phyloP scores from a whole-genome alignment of 2,888 invertebrate genomes.

The Mythimna loreyi region DNA sequence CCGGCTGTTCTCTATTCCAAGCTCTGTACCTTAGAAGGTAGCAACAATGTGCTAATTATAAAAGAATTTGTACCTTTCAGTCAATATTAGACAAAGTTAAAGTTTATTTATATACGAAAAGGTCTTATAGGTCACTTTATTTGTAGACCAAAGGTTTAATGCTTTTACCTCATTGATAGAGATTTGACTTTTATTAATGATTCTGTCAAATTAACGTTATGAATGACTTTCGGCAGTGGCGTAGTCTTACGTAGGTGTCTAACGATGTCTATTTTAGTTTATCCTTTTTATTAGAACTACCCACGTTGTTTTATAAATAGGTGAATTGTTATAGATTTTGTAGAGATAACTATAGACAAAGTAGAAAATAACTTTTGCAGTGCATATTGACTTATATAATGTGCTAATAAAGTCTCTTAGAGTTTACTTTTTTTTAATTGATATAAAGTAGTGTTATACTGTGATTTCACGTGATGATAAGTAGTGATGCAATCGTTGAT shows the following conservation, averaged over 20 bases:
- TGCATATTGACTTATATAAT: too few relatives aligned
- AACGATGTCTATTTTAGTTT: neutral
- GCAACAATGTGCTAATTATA: slow-evolving; percentile 15
- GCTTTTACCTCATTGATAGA: slow-evolving; percentile 2
- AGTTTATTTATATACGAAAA: slow-evolving; percentile 3
- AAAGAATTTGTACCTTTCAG: slow-evolving; percentile 8
- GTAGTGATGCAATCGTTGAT: too few relatives aligned
- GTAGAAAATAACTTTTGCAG: too few relatives aligned
- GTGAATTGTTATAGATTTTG: neutral
- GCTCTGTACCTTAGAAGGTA: neutral
- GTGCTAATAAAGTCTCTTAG: too few relatives aligned
- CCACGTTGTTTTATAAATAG: neutral
- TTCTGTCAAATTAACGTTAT: slow-evolving; percentile 19
- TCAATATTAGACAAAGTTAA: neutral
- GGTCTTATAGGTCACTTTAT: neutral
- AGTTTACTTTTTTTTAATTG: too few relatives aligned
- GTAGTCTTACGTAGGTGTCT: slow-evolving; percentile 3
- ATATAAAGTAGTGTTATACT: too few relatives aligned
- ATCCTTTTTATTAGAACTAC: neutral
- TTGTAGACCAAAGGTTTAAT: neutral
- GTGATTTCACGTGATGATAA: too few relatives aligned
- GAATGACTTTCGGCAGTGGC: neutral
- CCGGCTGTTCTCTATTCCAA: neutral
- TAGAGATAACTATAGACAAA: neutral
- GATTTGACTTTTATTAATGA: slow-evolving; percentile 20